A percentile compares a stretch with the other conserved stretches of the same genome.
Evolutionary conservation across 2,113 vertebrate genomes (phyloP).

Genomic region (Pluvianellus socialis): DNA sequence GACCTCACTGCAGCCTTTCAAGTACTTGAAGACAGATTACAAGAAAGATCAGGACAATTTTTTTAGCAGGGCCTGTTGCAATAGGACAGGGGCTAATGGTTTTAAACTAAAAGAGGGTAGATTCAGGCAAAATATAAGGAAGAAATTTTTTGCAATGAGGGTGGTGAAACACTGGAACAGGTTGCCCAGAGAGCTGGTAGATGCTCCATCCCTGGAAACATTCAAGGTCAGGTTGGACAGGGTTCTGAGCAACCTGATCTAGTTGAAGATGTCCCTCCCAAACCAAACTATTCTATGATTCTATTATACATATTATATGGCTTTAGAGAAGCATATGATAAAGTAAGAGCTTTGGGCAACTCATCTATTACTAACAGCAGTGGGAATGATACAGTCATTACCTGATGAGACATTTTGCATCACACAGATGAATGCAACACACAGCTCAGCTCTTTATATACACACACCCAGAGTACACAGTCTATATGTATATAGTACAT

Average conservation of each 20-base stretch:
- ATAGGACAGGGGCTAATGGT: not conserved
- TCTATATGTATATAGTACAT: accelerated
- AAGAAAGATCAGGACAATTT: not conserved
- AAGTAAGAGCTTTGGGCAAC: not conserved
- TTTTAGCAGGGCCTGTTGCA: not conserved
- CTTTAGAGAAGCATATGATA: not conserved
- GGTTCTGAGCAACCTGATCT: not conserved
- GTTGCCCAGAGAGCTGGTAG: not conserved
- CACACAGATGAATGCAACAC: not conserved
- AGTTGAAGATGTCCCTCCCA: not conserved
- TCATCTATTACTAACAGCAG: not conserved
- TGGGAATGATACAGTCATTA: not conserved
- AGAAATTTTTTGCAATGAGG: not conserved
- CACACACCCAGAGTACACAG: not conserved
- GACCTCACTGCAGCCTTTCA: not conserved
- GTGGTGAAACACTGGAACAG: not conserved
- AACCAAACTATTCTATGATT: not conserved
- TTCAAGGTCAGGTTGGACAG: not conserved
- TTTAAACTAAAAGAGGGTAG: not conserved
- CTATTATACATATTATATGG: not conserved
- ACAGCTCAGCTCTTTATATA: not conserved
- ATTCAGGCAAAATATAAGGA: not conserved
- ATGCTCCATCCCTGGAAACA: not conserved
- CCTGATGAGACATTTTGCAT: not conserved
- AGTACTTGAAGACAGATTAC: not conserved